Percentiles rank a stretch among this genome's conserved stretches.
Evolutionary conservation across 30 jellyfish, hydroid and myxozoan genomes (phyloP).

Genomic region (Clytia hemisphaerica): DNA sequence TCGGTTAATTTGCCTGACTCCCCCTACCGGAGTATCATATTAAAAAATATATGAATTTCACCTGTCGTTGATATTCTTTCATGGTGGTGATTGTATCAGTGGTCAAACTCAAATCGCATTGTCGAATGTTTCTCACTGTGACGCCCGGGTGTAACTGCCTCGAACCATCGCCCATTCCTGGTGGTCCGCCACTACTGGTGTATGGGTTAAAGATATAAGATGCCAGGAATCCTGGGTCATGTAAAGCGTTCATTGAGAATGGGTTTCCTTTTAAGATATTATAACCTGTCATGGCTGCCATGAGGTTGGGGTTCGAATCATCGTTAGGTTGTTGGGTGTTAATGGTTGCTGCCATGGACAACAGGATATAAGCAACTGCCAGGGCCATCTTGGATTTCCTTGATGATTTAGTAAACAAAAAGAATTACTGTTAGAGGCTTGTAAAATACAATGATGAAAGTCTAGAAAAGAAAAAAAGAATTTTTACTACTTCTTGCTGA

Average conservation of each 20-base stretch:
- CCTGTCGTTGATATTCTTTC: not conserved
- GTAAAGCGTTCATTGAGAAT: not conserved
- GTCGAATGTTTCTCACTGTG: not conserved
- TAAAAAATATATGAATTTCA: not conserved
- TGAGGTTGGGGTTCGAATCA: conserved; percentile 36
- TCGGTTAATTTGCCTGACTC: too few relatives aligned
- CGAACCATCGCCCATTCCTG: too few relatives aligned
- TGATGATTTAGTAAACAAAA: too few relatives aligned
- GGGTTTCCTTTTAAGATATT: conserved; percentile 43
- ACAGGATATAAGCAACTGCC: too few relatives aligned
- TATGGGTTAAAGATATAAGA: conserved; percentile 33
- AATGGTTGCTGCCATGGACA: too few relatives aligned
- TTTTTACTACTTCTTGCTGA: too few relatives aligned
- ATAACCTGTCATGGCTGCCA: conserved; percentile 40
- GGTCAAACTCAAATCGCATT: not conserved
- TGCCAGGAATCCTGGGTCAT: conserved; percentile 32
- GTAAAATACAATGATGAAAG: too few relatives aligned
- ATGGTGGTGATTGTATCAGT: not conserved
- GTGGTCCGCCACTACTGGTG: too few relatives aligned
- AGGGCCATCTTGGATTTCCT: too few relatives aligned
- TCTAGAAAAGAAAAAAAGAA: too few relatives aligned
- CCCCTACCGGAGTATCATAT: too few relatives aligned
- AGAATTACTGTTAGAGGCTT: too few relatives aligned
- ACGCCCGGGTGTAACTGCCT: not conserved
- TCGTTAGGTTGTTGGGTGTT: conserved; percentile 36